Evolutionary conservation across 2,113 vertebrate species (phyloP), one percentile per base, ranked within the genome.

Genomic region (Colossoma macropomum): DNA sequence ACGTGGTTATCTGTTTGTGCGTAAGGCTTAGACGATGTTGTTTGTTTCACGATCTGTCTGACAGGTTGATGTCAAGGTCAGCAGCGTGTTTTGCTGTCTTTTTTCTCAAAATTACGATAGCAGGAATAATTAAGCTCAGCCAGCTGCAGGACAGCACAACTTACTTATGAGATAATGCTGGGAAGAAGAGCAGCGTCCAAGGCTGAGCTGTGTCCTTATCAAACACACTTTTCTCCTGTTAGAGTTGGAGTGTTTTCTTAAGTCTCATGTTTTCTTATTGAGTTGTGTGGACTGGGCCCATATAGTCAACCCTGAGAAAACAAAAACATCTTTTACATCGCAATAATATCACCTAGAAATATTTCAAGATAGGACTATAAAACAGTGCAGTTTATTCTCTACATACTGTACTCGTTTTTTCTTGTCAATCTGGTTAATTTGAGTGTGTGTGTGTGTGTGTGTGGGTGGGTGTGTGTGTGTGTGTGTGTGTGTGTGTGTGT

Each of bases 31-130:
- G n/a, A 62, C n/a, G 12, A 4, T 27, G 59, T 23, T 56, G 54
- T 13, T 9, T 27, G 23, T 25, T 25, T 25, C 11, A 62, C 59
- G 8, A 27, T 41, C 34, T 15, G 38, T 72, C 34, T 45, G 30
- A 3, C 68, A 41, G 68, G 32, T 23, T 75, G 7, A 75, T 56
- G 48, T 56, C 28, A 34, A 75, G 72, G 74, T 32, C 74, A 25
- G 19, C 19, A 12, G 4, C 68, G 7, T 71, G 68, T 25, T 71
- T 9, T 71, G 21, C 8, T 11, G 2, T 12, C 17, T 60, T 76
- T 32, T 3, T 54, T 75, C 72, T 75, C 72, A 13, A 76, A 30
- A 76, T 60, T 60, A 50, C n/a, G 41, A 45, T 25, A 15, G n/a
- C 23, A 27, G 4, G 59, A 62, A 76, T 11, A 59, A 32, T 60